Conservation (phyloP, 2,113 vertebrate species). For the Petroica traversi region DNA sequence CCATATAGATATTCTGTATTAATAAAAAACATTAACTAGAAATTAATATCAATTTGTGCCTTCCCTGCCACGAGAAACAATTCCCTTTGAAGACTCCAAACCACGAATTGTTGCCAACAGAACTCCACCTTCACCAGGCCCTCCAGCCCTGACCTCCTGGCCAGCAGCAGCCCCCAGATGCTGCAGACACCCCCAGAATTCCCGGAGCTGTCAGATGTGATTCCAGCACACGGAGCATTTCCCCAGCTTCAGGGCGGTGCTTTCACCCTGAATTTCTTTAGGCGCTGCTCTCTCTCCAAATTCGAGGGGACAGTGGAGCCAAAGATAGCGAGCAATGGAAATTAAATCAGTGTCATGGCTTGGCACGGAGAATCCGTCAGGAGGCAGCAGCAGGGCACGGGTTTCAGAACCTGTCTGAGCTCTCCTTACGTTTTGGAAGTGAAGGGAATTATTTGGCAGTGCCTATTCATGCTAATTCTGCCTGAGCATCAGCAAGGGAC, state of each 20-base stretch:
- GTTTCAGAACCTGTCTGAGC: not conserved
- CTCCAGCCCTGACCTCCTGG: not conserved
- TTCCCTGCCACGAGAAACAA: not conserved
- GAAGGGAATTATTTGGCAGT: not conserved
- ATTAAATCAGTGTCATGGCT: not conserved
- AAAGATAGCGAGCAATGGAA: not conserved
- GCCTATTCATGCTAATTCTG: not conserved
- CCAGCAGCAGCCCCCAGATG: not conserved
- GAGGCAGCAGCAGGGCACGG: not conserved
- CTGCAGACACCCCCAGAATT: not conserved
- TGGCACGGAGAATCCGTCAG: not conserved
- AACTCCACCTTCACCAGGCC: not conserved
- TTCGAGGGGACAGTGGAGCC: not conserved
- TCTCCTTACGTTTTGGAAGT: not conserved
- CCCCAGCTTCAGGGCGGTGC: not conserved
- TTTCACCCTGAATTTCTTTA: not conserved
- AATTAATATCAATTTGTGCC: not conserved
- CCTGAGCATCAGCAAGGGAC: not conserved
- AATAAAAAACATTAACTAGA: not conserved
- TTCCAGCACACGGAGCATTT: rapidly evolving
- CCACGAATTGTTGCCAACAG: not conserved
- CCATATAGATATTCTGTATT: not conserved
- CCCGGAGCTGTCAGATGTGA: not conserved
- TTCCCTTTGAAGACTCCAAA: not conserved
- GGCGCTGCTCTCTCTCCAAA: not conserved